phyloP scores from a whole-genome alignment of 2,113 vertebrate species.

The Monopterus albus region DNA sequence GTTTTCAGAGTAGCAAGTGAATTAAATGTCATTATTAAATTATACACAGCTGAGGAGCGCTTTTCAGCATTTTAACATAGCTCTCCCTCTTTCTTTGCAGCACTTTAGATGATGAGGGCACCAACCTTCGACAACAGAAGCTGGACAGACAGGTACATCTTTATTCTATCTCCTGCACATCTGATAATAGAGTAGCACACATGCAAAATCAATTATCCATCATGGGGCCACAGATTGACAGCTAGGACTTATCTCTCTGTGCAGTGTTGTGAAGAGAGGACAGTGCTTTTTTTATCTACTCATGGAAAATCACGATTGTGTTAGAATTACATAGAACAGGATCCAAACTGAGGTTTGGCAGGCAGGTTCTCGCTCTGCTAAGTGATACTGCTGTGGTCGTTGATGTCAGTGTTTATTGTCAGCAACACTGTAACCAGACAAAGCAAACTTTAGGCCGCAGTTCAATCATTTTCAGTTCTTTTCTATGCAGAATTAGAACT shows the following conservation, averaged over 20 bases:
- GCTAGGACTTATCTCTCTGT: background rate
- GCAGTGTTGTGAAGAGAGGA: background rate
- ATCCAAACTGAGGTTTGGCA: conserved; percentile 11
- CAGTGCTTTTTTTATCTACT: too few species aligned
- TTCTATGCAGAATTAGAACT: background rate
- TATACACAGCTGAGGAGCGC: background rate
- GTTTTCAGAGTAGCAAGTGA: background rate
- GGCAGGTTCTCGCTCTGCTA: conserved; percentile 1
- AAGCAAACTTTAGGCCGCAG: conserved; percentile 21
- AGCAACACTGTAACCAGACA: conserved; percentile 3
- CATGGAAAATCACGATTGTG: too few species aligned
- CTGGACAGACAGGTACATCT: conserved; percentile 94
- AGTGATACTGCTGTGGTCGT: conserved; percentile 1
- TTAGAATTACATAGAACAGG: too few species aligned
- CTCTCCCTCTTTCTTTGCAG: conserved; percentile 71
- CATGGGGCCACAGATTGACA: conserved; percentile 15
- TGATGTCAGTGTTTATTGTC: conserved; percentile 37
- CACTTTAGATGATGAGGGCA: conserved; percentile 97
- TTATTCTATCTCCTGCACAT: background rate
- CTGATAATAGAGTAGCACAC: conserved; percentile 11
- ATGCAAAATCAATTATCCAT: conserved; percentile 23
- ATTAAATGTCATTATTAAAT: conserved; percentile 4
- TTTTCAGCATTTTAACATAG: background rate
- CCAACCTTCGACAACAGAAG: conserved; percentile 96
- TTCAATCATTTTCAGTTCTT: background rate